Evolutionary conservation across 2,888 invertebrate species (phyloP), one percentile per base, ranked within the genome.

Genomic region (Acleris sparsana): DNA sequence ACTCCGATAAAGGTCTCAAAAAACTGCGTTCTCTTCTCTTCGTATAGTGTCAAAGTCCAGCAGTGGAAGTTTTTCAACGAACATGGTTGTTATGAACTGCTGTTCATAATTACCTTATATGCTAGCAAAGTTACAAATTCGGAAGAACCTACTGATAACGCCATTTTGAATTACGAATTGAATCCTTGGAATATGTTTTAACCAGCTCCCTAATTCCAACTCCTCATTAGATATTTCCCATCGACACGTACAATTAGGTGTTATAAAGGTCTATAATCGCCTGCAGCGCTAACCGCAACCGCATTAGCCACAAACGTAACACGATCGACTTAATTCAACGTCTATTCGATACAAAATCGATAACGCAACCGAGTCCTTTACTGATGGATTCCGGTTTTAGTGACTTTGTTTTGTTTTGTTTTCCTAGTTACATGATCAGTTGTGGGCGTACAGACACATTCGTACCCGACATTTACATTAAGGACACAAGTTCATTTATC

Each of bases 271-370:
- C 16, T 29, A 33, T 29, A 57, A 33, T 43, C 57, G 61, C 56
- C 33, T 39, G 53, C 62, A 39, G 43, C 43, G 29, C 6, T 52
- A 9, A 59, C 63, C 67, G 29, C 58, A 51, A 68, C 65, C 56
- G 56, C 62, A 48, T 11, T 49, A 18, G 60, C 69, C 69, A 25
- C 69, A 69, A 39, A 51, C 62, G 65, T 62, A 65, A 66, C 51
- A 20, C 44, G 62, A 65, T 56, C 58, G 59, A 62, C 62, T 69
- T 62, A 60, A 66, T 60, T 62, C 55, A 25, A 60, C 33, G 65
- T 52, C 51, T 57, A 60, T 60, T 53, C 55, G 62, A 66, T 56
- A 56, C 44, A 51, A 55, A 69, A 69, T 69, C 69, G 62, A 69
- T 66, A 62, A 25, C 11, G 33, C 59, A 9, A 22, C 39, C 33